These are phyloP conservation scores for Calephelis perditalis DNA, from an alignment of 2,888 invertebrate genomes.

Conservation along the genomic window DNA sequence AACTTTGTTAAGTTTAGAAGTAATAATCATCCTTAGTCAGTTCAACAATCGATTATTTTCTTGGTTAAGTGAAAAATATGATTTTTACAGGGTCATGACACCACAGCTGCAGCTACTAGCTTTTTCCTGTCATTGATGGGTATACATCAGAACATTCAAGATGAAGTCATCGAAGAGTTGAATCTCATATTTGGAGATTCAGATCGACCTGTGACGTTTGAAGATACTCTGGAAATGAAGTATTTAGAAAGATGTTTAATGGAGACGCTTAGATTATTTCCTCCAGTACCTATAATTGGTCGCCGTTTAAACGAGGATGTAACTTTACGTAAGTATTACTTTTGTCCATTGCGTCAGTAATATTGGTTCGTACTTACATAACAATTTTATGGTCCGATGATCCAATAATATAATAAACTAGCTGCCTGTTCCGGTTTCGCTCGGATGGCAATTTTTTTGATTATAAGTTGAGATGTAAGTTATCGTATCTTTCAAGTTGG, in stretches of 20 bases:
- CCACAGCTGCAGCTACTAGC: conserved; percentile 89
- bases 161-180: conserved; percentile 84
- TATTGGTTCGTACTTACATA: too few species aligned
- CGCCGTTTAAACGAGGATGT: conserved; percentile 85
- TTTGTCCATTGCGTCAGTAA: neutral
- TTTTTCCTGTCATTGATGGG: conserved; percentile 89
- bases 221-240: conserved; percentile 91
- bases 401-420: too few species aligned
- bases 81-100: conserved; percentile 83
- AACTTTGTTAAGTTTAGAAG: too few species aligned
- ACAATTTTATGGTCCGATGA: too few species aligned
- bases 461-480: too few species aligned
- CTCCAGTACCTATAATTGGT: conserved; percentile 88
- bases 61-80: too few species aligned
- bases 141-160: conserved; percentile 84
- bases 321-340: conserved; percentile 76
- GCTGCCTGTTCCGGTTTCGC: too few species aligned
- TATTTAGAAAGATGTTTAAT: conserved; percentile 88
- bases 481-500: too few species aligned
- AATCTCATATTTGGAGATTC: conserved; percentile 87
- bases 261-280: conserved; percentile 88
- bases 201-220: conserved; percentile 86
- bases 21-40: too few species aligned
- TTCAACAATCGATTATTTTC: too few species aligned
- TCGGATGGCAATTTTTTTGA: too few species aligned